phyloP scores from a whole-genome alignment of 2,888 invertebrate genomes.

The Sinodicranocentrus sp. region DNA sequence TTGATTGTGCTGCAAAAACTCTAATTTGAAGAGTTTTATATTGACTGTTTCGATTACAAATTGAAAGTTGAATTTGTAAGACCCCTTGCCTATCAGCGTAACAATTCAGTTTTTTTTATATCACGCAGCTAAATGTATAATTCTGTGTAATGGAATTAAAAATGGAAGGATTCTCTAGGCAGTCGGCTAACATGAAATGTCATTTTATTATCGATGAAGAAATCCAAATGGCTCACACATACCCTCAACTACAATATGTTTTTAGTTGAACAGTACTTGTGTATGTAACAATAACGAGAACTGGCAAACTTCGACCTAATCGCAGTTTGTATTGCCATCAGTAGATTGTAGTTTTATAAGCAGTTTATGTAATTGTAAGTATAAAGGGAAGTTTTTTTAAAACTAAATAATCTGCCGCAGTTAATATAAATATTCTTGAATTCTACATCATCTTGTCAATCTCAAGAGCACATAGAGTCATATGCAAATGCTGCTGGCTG shows the following conservation, averaged over 20 bases:
- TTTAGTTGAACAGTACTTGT: not conserved
- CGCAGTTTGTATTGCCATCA: not conserved
- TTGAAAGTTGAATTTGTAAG: slow-evolving; percentile 60
- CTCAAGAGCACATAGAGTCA: slow-evolving; percentile 69
- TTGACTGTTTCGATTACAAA: slow-evolving; percentile 28
- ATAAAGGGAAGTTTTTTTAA: slow-evolving; percentile 20
- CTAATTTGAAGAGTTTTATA: slow-evolving; percentile 44
- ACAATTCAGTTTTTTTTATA: slow-evolving; percentile 31
- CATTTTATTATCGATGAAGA: slow-evolving; percentile 51
- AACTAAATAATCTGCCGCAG: slow-evolving; percentile 60
- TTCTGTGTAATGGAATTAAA: slow-evolving; percentile 49
- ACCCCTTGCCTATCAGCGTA: slow-evolving; percentile 60
- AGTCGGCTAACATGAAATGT: slow-evolving; percentile 54
- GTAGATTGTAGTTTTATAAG: not conserved
- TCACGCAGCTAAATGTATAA: slow-evolving; percentile 21
- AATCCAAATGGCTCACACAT: slow-evolving; percentile 10
- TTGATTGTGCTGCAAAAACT: slow-evolving; percentile 66
- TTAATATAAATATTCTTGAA: slow-evolving; percentile 33
- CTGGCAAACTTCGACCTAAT: not conserved
- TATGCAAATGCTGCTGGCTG: slow-evolving; percentile 63
- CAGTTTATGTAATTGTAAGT: not conserved
- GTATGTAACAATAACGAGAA: not conserved
- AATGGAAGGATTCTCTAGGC: slow-evolving; percentile 61
- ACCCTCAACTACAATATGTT: slow-evolving; percentile 8
- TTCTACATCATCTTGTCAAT: slow-evolving; percentile 56